A percentile compares a stretch with the other conserved stretches of the same genome.
These are phyloP conservation scores for Sebastes ruberrimus DNA, from an alignment of 2,797 vertebrate species.

Conservation along the genomic window DNA sequence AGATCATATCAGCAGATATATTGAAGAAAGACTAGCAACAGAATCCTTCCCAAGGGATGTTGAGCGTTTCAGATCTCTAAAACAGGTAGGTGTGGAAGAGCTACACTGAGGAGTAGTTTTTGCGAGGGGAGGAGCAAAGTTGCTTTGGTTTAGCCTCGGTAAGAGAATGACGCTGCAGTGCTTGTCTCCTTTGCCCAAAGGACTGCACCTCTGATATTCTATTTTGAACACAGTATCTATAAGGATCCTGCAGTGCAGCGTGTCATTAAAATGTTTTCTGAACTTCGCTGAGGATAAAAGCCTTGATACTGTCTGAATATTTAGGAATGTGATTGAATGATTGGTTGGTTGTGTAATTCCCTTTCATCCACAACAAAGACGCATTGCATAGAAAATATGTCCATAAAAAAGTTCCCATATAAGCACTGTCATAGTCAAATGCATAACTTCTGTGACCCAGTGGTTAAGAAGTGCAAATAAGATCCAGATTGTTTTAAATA, in stretches of 20 bases:
- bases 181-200: slow-evolving; percentile 31
- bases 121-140: slow-evolving; percentile 19
- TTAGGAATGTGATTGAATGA: background rate
- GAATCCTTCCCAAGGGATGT: slow-evolving; percentile 36
- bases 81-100: slow-evolving; percentile 48
- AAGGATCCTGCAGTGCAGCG: slow-evolving; percentile 7
- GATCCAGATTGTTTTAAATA: slow-evolving; percentile 59
- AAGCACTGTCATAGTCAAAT: background rate
- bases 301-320: background rate
- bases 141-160: slow-evolving; percentile 24
- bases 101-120: slow-evolving; percentile 17
- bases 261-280: slow-evolving; percentile 11
- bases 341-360: background rate
- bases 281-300: background rate
- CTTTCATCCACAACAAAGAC: background rate
- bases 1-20: slow-evolving; percentile 55
- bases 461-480: slow-evolving; percentile 64
- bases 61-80: slow-evolving; percentile 41
- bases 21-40: slow-evolving; percentile 40
- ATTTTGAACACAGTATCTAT: slow-evolving; percentile 31
- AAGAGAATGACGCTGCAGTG: slow-evolving; percentile 24
- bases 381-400: background rate
- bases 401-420: background rate
- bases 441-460: slow-evolving; percentile 31
- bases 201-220: slow-evolving; percentile 11